Conservation (phyloP, 92 coral and sea anemone genomes). For the Parazoanthus swiftii region DNA sequence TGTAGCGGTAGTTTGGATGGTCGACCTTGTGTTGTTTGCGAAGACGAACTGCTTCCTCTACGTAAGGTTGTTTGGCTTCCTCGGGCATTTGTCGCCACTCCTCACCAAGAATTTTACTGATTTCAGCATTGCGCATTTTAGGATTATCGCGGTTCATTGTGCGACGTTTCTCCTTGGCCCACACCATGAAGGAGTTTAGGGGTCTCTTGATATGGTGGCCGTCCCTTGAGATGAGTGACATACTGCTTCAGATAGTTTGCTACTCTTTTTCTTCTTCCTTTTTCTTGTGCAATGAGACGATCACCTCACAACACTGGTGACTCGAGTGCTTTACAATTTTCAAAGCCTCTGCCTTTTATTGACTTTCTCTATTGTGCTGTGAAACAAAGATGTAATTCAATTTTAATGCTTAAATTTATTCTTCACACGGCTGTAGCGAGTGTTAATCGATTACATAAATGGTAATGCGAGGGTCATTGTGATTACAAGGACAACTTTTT, state of each 20-base stretch:
- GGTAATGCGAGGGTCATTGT: background rate
- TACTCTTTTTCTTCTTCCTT: slow-evolving; percentile 13
- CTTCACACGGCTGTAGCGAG: slow-evolving; percentile 26
- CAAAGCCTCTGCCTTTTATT: slow-evolving; percentile 38
- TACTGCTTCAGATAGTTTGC: background rate
- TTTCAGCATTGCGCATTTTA: slow-evolving; percentile 92
- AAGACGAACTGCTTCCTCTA: slow-evolving; percentile 78
- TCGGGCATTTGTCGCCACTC: slow-evolving; percentile 85
- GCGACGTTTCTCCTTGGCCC: slow-evolving; percentile 85
- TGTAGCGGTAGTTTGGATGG: slow-evolving; percentile 85
- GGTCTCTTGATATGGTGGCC: slow-evolving; percentile 83
- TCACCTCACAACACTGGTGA: slow-evolving; percentile 26
- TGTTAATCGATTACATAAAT: slow-evolving; percentile 31
- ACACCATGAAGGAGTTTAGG: slow-evolving; percentile 88
- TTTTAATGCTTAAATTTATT: slow-evolving; percentile 10
- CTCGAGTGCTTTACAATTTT: slow-evolving; percentile 31
- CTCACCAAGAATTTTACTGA: slow-evolving; percentile 87
- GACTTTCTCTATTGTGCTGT: slow-evolving; percentile 1
- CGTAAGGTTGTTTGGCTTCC: slow-evolving; percentile 77
- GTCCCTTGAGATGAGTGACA: slow-evolving; percentile 45
- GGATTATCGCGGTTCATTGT: slow-evolving; percentile 84
- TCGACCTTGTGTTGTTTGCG: slow-evolving; percentile 86
- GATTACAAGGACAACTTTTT: background rate
- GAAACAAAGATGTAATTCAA: slow-evolving; percentile 38
- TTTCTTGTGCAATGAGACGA: slow-evolving; percentile 24